Conservation (phyloP, 2,797 vertebrate species). For the Tapera naevia region DNA sequence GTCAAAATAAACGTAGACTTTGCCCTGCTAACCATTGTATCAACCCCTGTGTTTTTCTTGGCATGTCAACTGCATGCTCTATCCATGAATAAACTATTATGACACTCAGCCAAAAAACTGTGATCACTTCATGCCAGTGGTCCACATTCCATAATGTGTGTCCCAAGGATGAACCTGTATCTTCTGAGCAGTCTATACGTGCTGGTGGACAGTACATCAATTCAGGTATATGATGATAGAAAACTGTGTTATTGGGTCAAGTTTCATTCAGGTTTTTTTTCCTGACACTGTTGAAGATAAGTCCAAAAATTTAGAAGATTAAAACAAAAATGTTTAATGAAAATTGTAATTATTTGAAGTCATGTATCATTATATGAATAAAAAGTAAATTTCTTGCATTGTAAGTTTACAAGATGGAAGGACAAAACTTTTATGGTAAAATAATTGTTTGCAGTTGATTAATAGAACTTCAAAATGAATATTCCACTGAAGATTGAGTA, state of each 20-base stretch:
- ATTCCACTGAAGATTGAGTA: background rate
- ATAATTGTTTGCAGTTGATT: background rate
- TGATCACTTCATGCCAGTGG: background rate
- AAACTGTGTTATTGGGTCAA: background rate
- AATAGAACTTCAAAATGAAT: background rate
- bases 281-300: background rate
- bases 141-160: background rate
- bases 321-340: background rate
- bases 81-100: background rate
- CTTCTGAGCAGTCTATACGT: background rate
- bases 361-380: background rate
- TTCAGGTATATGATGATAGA: background rate
- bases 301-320: background rate
- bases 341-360: background rate
- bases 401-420: background rate
- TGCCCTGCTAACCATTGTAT: background rate
- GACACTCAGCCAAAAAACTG: background rate
- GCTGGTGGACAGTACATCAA: background rate
- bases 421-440: background rate
- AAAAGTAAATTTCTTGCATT: background rate
- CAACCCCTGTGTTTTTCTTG: background rate
- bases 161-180: background rate
- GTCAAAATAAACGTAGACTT: background rate
- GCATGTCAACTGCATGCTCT: background rate
- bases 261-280: background rate